Percentiles rank a stretch among this genome's conserved stretches.
Conservation (phyloP, 2,797 vertebrate genomes). For the Brachyalestes nurse region DNA sequence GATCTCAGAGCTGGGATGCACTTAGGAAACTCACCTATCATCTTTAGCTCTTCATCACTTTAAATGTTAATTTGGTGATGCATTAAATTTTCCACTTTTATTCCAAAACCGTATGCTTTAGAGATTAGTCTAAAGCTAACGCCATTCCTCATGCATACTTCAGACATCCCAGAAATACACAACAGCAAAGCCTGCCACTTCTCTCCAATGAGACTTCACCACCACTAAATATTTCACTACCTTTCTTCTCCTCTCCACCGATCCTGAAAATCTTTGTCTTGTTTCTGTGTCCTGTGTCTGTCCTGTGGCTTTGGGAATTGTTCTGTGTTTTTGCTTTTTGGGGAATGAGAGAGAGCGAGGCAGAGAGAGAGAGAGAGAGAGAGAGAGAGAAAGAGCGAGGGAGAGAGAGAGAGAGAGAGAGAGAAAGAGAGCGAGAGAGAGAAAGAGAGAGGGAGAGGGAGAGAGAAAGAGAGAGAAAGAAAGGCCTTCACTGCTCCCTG, state of each 20-base stretch:
- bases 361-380: conserved; percentile 55
- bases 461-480: conserved; percentile 50
- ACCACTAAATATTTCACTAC: conserved; percentile 78
- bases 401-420: background rate
- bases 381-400: conserved; percentile 54
- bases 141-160: conserved; percentile 29
- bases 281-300: conserved; percentile 72
- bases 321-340: too few relatives aligned
- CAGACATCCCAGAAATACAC: conserved; percentile 66
- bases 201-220: conserved; percentile 70
- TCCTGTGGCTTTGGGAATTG: conserved; percentile 64
- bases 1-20: background rate
- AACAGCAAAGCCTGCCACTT: conserved; percentile 77
- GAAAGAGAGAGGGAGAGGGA: conserved; percentile 40
- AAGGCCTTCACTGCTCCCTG: conserved; percentile 73
- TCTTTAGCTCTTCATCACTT: conserved; percentile 26
- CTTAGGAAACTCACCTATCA: conserved; percentile 11
- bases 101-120: conserved; percentile 28
- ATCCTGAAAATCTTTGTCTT: conserved; percentile 80
- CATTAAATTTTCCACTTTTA: conserved; percentile 24
- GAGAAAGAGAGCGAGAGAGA: conserved; percentile 1
- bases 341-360: background rate
- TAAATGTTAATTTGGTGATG: conserved; percentile 41
- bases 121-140: conserved; percentile 29
- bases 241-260: conserved; percentile 74